Base-by-base conservation (phyloP, 2,113 vertebrate genomes). In the Podilymbus podiceps region DNA sequence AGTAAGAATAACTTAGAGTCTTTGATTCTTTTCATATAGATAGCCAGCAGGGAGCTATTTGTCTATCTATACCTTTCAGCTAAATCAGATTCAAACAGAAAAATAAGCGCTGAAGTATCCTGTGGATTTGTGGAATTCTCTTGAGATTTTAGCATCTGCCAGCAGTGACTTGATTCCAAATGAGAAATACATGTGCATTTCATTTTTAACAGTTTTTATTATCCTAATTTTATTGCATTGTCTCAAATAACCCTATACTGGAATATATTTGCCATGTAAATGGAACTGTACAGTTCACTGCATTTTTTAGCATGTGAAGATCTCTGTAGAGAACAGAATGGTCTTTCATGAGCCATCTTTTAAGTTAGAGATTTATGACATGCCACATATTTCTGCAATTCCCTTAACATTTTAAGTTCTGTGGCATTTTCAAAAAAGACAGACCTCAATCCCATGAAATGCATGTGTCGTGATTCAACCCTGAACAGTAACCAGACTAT, bases 41-140 rank as follows among this genome's bases (percentile, higher is more conserved):
- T 25, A 84, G 55, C n/a, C 63, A 56, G 71, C 28, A 16, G 5
- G 72, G 76, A 80, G 62, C 52, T 87, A 47, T 93, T 93, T 90
- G 31, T 80, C 28, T 58, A 59, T n/a, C 50, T 85, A 20, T 20
- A 89, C 33, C 63, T 95, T 93, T 91, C 82, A 97, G 91, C 72
- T 84, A 86, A 84, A 94, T 47, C 91, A 86, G 67, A 91, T 81
- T 89, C 75, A 78, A 91, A 85, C 27, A 91, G 52, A 81, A 91
- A 88, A 88, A 21, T 11, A 42, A 87, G 15, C 2, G 1, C 69
- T 59, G 38, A 77, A 55, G 72, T 27, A 52, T 89, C 66, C 68
- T 76, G 71, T 55, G 67, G 77, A 85, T 95, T 86, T 88, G 68
- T 63, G 55, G 94, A 67, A 83, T 73, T 89, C 80, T 75, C 92